phyloP scores from a whole-genome alignment of 1,140 invertebrate genomes.

The Planococcus citri region DNA sequence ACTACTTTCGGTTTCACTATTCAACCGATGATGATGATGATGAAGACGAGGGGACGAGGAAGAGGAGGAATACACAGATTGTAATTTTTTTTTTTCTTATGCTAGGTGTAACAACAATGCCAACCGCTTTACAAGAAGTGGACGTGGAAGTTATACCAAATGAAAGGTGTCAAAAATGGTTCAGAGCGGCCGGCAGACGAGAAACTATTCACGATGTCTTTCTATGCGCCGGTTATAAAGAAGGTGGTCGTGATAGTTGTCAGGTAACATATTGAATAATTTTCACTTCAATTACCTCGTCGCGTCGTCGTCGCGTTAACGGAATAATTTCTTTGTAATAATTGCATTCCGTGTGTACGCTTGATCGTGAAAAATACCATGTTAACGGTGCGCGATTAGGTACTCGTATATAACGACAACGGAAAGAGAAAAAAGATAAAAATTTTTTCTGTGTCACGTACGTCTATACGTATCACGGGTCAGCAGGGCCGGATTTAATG shows the following conservation, averaged over 20 bases:
- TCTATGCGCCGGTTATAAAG: slow-evolving; percentile 81
- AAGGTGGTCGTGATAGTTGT: slow-evolving; percentile 48
- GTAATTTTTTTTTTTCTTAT: slow-evolving; percentile 22
- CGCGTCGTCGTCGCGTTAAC: slow-evolving; percentile 5
- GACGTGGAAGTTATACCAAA: slow-evolving; percentile 84
- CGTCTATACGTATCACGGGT: neutral
- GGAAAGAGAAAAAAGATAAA: too few species aligned
- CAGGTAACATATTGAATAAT: slow-evolving; percentile 34
- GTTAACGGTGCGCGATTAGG: too few species aligned
- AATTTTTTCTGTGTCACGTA: neutral
- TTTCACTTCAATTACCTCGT: slow-evolving; percentile 7
- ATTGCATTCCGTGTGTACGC: too few species aligned
- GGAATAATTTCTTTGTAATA: slow-evolving; percentile 1
- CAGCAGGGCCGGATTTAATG: too few species aligned
- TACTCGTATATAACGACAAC: too few species aligned
- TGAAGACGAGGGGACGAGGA: too few species aligned
- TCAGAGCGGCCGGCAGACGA: slow-evolving; percentile 68
- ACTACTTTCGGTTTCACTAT: slow-evolving; percentile 15
- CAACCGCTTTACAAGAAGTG: slow-evolving; percentile 45
- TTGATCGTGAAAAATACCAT: too few species aligned
- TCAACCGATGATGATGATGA: too few species aligned
- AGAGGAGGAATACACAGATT: neutral
- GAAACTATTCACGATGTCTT: slow-evolving; percentile 90
- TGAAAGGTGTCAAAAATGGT: slow-evolving; percentile 81
- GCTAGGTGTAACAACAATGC: slow-evolving; percentile 33